A percentile compares a stretch with the other conserved stretches of the same genome.
Evolutionary conservation across 2,797 vertebrate genomes (phyloP).

Genomic region (Potorous gilbertii): DNA sequence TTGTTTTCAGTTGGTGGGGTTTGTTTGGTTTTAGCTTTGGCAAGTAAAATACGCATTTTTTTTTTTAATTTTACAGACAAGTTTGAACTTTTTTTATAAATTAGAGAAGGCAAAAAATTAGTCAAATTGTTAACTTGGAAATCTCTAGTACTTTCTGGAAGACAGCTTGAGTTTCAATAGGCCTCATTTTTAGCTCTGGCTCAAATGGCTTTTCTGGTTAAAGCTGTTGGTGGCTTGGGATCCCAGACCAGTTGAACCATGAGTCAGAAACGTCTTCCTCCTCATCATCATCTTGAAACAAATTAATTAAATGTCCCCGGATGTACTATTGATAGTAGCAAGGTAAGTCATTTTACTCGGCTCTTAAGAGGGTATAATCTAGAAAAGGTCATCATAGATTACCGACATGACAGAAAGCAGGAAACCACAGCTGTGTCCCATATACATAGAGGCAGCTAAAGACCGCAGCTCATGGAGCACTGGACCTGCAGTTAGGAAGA

Average conservation of each 20-base stretch:
- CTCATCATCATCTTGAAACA: background rate
- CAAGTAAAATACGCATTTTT: slow-evolving; percentile 21
- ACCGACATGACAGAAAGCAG: background rate
- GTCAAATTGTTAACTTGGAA: background rate
- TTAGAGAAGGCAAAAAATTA: background rate
- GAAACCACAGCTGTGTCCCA: background rate
- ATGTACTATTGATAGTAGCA: background rate
- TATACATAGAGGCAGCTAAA: background rate
- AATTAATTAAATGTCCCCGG: background rate
- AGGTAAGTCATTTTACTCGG: background rate
- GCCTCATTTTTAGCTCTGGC: background rate
- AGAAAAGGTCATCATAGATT: background rate
- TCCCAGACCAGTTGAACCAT: background rate
- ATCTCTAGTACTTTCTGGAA: background rate
- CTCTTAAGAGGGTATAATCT: background rate
- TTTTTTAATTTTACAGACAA: slow-evolving; percentile 1
- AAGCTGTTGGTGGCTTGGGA: background rate
- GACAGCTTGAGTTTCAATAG: background rate
- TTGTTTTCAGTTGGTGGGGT: slow-evolving; percentile 32
- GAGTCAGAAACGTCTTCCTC: background rate
- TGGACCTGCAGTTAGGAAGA: background rate
- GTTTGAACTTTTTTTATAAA: slow-evolving; percentile 29
- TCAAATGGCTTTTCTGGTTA: background rate
- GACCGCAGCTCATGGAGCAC: background rate
- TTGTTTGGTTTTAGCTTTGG: slow-evolving; percentile 16